These are phyloP conservation scores for Leptarthrus brevirostris DNA, from an alignment of 2,888 invertebrate species.

Conservation along the genomic window DNA sequence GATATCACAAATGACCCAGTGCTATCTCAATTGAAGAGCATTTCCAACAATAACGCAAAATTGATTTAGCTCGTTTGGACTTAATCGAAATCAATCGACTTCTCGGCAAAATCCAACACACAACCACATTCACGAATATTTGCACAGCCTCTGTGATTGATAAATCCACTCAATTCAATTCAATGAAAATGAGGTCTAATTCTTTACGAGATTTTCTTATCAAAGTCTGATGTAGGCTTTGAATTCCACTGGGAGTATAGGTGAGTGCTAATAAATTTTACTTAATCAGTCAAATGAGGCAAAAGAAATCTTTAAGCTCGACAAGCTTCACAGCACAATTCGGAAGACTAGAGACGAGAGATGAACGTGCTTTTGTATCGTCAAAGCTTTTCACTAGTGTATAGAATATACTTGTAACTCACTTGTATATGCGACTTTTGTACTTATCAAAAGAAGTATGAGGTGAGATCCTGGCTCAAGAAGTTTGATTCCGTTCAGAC, in stretches of 20 bases:
- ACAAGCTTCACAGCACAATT: constrained; percentile 1
- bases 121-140: constrained; percentile 26
- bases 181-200: constrained; percentile 42
- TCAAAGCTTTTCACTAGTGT: not conserved
- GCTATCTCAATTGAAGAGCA: not conserved
- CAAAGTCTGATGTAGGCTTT: constrained; percentile 36
- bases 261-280: constrained; percentile 44
- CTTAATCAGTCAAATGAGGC: constrained; percentile 46
- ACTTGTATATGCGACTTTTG: constrained; percentile 7
- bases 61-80: constrained; percentile 39
- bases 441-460: constrained; percentile 9
- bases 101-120: constrained; percentile 1
- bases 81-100: constrained; percentile 44
- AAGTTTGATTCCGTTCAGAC: constrained; percentile 22
- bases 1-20: too few species aligned
- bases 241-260: constrained; percentile 20
- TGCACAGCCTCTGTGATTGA: constrained; percentile 21
- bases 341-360: not conserved
- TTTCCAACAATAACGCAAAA: not conserved
- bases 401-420: too few species aligned
- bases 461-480: constrained; percentile 11
- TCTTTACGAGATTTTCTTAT: constrained; percentile 46
- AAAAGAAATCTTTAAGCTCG: constrained; percentile 39
- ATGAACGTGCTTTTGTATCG: constrained; percentile 17
- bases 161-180: constrained; percentile 47